Percentiles rank a stretch among this genome's conserved stretches.
phyloP scores from a whole-genome alignment of 2,888 invertebrate genomes.

The Branchipolynoe longqiensis region DNA sequence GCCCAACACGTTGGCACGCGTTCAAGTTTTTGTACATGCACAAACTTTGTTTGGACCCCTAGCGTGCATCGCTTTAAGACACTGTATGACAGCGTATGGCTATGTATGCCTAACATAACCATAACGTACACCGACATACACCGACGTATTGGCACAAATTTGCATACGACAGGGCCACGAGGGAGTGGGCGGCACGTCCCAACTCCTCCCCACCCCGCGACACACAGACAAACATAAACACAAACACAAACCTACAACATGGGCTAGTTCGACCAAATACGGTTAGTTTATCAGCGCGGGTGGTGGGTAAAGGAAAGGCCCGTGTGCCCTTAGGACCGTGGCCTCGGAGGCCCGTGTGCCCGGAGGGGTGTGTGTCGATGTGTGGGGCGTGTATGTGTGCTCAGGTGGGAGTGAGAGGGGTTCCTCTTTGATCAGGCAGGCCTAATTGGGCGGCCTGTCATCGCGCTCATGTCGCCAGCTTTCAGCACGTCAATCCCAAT shows the following conservation, averaged over 20 bases:
- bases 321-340: not conserved
- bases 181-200: too few species aligned
- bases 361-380: not conserved
- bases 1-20: too few species aligned
- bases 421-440: constrained; percentile 64
- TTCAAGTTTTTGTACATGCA: too few species aligned
- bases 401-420: not conserved
- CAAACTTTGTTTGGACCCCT: not conserved
- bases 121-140: too few species aligned
- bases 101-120: too few species aligned
- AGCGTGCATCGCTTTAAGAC: not conserved
- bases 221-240: not conserved
- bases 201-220: too few species aligned
- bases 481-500: constrained; percentile 78
- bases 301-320: not conserved
- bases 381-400: not conserved
- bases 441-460: constrained; percentile 79
- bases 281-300: not conserved
- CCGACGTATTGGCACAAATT: too few species aligned
- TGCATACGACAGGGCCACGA: too few species aligned
- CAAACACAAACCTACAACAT: not conserved
- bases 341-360: not conserved
- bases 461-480: constrained; percentile 72
- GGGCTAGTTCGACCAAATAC: too few species aligned
- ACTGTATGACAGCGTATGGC: too few species aligned